phyloP scores from a whole-genome alignment of 2,113 vertebrate genomes.

The human (Homo sapiens) region GRCh38 chr5:107737001-107737500 shows the following conservation, averaged over 20 bases:
- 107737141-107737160: background rate
- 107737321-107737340: background rate
- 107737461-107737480: background rate
- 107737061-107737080: background rate
- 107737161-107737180: background rate
- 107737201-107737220: background rate
- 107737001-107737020: background rate
- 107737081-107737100: background rate
- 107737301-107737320: background rate
- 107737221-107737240: background rate
- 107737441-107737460: background rate
- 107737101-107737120: background rate
- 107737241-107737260: background rate
- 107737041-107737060: conserved; percentile 14
- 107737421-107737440: background rate
- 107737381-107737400: background rate
- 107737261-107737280: background rate
- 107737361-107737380: background rate
- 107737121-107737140: background rate
- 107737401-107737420: background rate
- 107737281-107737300: background rate
- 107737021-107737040: background rate
- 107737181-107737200: background rate
- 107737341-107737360: too few relatives aligned
- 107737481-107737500: background rate